Conservation (phyloP, 2,113 vertebrate genomes). For the Prionailurus bengalensis region DNA sequence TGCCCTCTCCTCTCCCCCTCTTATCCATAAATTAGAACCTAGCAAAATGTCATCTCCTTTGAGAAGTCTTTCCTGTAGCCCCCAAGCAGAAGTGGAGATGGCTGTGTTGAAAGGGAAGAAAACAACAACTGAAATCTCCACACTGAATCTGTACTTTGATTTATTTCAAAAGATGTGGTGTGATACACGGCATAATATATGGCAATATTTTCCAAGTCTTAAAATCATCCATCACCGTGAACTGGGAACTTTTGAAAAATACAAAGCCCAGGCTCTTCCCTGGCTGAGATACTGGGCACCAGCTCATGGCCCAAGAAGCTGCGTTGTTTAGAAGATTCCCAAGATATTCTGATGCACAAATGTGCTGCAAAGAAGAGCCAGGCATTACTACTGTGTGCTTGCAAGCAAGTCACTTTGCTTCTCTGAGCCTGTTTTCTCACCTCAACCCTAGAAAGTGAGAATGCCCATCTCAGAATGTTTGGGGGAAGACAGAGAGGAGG, state of each 20-base stretch:
- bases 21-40: background rate
- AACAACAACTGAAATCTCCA: background rate
- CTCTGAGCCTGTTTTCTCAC: background rate
- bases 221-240: background rate
- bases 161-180: conserved; percentile 2
- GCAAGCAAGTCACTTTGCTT: background rate
- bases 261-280: background rate
- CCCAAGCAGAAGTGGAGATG: background rate
- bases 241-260: background rate
- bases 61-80: background rate
- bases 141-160: conserved; percentile 9
- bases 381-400: background rate
- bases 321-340: background rate
- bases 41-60: background rate
- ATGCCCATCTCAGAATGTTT: background rate
- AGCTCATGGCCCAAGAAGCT: background rate
- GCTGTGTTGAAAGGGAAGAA: background rate
- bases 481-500: background rate
- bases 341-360: background rate
- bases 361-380: background rate
- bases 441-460: background rate
- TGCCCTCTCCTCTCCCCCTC: background rate
- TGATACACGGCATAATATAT: background rate
- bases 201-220: background rate
- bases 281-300: background rate